Base-by-base conservation (phyloP, 2,888 invertebrate species). In the Agrotis ipsilon region DNA sequence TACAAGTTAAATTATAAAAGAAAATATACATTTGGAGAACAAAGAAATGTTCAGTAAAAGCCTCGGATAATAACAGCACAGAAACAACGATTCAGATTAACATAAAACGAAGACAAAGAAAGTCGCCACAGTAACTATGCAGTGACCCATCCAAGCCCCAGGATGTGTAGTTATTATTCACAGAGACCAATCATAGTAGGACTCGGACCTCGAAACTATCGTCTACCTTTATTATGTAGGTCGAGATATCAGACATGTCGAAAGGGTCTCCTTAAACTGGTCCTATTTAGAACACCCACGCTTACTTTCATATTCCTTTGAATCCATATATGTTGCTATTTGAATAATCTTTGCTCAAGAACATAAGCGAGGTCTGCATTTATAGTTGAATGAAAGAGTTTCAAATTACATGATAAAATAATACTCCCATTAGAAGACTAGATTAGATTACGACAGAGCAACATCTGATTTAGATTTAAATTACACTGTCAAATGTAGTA, bases 61-160 rank as follows among this genome's bases (percentile, higher is more conserved):
- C 24, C 27, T 59, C 32, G 18, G 32, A 62, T 58, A 58, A 43
- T 54, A 75, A 79, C 71, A 57, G 43, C 61, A 51, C 57, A 62
- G 57, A 65, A 65, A 65, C 59, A 77, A 82, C 78, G 69, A 75
- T 78, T 68, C 67, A 60, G 66, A 81, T 84, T 81, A 76, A 80
- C 85, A 82, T 84, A 82, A 86, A 86, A 76, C 64, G 75, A 71
- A 88, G 88, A 89, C 88, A 90, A 90, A 90, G 89, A 88, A 88
- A 85, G 76, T 83, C 74, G 69, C 78, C 81, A n/a, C n/a, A 69
- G 77, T 83, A 85, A 90, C 81, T 90, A 79, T 86, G 85, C 86
- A 87, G 82, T 85, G 83, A 83, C 80, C 87, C 86, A 82, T 86
- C 78, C 75, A 76, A 83, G 80, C 84, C 85, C 70, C 75, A 78